These are phyloP conservation scores for Eulemur mongoz DNA, from an alignment of 2,797 vertebrate genomes.

Conservation along the genomic window DNA sequence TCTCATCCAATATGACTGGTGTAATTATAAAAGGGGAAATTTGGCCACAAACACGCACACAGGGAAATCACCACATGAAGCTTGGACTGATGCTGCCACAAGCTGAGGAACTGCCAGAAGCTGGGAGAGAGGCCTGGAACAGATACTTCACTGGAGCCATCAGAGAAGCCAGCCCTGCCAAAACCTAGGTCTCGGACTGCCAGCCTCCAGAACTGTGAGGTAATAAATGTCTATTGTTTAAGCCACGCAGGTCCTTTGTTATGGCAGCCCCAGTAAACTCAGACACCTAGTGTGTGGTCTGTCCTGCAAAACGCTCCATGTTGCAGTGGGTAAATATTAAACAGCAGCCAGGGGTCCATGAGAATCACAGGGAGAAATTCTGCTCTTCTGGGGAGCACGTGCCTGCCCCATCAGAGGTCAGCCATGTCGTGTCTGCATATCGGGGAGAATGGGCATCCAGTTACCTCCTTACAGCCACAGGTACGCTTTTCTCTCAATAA, in stretches of 20 bases:
- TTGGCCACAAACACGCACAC: neutral
- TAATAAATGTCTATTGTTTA: neutral
- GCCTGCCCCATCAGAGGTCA: neutral
- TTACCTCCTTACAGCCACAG: neutral
- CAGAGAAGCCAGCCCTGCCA: no score
- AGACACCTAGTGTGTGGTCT: neutral
- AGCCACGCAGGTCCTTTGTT: neutral
- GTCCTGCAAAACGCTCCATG: neutral
- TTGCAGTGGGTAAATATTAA: neutral
- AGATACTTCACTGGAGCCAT: neutral
- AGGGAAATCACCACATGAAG: accelerated
- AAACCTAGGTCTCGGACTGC: neutral
- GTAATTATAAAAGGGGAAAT: neutral
- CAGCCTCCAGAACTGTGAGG: neutral
- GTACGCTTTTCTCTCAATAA: no score
- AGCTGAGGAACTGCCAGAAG: neutral
- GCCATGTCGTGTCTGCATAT: neutral
- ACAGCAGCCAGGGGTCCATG: neutral
- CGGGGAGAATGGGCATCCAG: no score
- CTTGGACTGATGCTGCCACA: no score
- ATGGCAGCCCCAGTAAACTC: neutral
- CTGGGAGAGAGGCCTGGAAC: neutral
- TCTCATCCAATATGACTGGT: neutral
- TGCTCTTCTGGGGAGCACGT: neutral
- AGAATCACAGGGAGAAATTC: neutral